Evolutionary conservation across 2,113 vertebrate species (phyloP).

Genomic region (Malurus melanocephalus): DNA sequence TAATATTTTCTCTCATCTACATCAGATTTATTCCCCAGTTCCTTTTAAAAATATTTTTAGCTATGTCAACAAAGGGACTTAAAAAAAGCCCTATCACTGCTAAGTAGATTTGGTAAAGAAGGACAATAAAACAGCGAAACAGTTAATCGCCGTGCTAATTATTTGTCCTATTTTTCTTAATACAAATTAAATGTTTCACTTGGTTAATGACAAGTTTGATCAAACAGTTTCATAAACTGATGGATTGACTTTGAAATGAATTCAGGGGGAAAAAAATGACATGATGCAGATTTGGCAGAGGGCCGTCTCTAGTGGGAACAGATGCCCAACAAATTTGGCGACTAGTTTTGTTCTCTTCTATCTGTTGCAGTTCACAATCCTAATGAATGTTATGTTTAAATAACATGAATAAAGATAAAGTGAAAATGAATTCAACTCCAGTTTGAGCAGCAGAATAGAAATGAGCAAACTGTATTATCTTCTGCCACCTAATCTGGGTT

Average conservation of each 20-base stretch:
- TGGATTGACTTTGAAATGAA: slow-evolving; percentile 86
- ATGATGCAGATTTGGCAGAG: slow-evolving; percentile 79
- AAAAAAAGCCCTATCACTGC: slow-evolving; percentile 67
- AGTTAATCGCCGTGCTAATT: slow-evolving; percentile 77
- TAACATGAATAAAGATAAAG: slow-evolving; percentile 90
- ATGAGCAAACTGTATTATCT: slow-evolving; percentile 86
- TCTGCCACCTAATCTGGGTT: slow-evolving; percentile 88
- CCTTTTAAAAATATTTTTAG: slow-evolving; percentile 59
- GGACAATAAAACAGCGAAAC: slow-evolving; percentile 72
- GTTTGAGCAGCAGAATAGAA: slow-evolving; percentile 81
- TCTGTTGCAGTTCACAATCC: slow-evolving; percentile 86
- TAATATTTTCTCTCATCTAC: slow-evolving; percentile 49
- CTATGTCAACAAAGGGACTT: slow-evolving; percentile 56
- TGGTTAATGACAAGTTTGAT: slow-evolving; percentile 84
- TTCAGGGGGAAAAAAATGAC: slow-evolving; percentile 76
- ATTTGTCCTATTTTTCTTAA: slow-evolving; percentile 82
- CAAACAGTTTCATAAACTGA: slow-evolving; percentile 84
- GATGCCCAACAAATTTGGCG: slow-evolving; percentile 85
- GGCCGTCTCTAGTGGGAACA: slow-evolving; percentile 83
- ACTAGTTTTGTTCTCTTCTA: slow-evolving; percentile 85
- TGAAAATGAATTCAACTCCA: slow-evolving; percentile 87
- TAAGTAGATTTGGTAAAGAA: slow-evolving; percentile 72
- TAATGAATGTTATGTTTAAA: slow-evolving; percentile 90
- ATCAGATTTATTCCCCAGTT: slow-evolving; percentile 43
- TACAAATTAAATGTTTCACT: slow-evolving; percentile 84